A percentile compares a stretch with the other conserved stretches of the same genome.
Evolutionary conservation across 2,888 invertebrate genomes (phyloP).

Genomic region (Patella ulyssiponensis): DNA sequence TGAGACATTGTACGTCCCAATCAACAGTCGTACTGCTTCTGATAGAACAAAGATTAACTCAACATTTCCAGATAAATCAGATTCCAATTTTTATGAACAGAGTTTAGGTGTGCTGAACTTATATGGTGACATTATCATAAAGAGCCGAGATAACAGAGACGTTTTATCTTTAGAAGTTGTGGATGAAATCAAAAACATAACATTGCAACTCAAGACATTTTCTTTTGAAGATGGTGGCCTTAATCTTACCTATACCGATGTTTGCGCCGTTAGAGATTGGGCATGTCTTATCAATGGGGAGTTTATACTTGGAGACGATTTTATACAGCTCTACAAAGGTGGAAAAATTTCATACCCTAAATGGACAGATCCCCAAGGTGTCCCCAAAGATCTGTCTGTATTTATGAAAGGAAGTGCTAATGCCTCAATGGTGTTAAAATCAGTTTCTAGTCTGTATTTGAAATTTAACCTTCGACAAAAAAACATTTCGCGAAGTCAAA

Average conservation of each 20-base stretch:
- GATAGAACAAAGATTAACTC: constrained; percentile 40
- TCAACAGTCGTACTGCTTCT: constrained; percentile 50
- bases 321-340: constrained; percentile 7
- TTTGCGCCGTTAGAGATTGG: constrained; percentile 18
- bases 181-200: constrained; percentile 29
- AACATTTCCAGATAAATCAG: constrained; percentile 40
- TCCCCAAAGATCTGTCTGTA: constrained; percentile 1
- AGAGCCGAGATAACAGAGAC: constrained; percentile 25
- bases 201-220: constrained; percentile 21
- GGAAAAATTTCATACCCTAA: constrained; percentile 24
- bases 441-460: constrained; percentile 19
- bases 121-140: constrained; percentile 38
- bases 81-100: constrained; percentile 25
- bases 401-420: not conserved
- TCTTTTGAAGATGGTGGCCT: constrained; percentile 2
- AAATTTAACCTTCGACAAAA: constrained; percentile 25
- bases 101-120: constrained; percentile 37
- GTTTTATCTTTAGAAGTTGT: constrained; percentile 32
- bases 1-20: constrained; percentile 52
- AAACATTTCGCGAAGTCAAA: constrained; percentile 18
- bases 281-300: constrained; percentile 26
- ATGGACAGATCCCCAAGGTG: constrained; percentile 14
- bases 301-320: constrained; percentile 18
- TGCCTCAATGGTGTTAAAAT: not conserved
- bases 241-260: constrained; percentile 16